These are phyloP conservation scores for Acropternis orthonyx DNA, from an alignment of 2,797 vertebrate species.

Conservation along the genomic window DNA sequence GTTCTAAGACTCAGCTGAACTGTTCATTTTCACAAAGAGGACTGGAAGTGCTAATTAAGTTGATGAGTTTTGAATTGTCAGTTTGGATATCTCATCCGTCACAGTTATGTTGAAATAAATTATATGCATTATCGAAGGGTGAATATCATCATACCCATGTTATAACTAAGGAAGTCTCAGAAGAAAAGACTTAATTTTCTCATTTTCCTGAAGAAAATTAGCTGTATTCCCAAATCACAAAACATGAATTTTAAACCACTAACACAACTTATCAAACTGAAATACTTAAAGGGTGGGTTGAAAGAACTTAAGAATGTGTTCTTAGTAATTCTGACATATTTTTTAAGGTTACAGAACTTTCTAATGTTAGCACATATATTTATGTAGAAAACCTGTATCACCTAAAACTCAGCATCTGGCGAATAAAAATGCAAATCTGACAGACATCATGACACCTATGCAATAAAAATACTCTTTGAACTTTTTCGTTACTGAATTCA, in stretches of 20 bases:
- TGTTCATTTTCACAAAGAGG: background rate
- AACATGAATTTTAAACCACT: slow-evolving; percentile 56
- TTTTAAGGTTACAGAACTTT: background rate
- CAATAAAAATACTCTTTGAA: background rate
- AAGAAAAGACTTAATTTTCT: slow-evolving; percentile 61
- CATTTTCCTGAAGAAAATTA: slow-evolving; percentile 63
- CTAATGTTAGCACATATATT: background rate
- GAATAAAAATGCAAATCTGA: background rate
- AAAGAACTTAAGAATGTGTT: background rate
- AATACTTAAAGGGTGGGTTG: background rate
- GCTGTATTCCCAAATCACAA: slow-evolving; percentile 42
- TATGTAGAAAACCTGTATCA: background rate
- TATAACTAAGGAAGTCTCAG: slow-evolving; percentile 41
- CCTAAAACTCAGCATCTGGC: background rate
- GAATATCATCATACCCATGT: slow-evolving; percentile 2
- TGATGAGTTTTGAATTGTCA: background rate
- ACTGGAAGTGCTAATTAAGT: slow-evolving; percentile 32
- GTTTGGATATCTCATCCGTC: slow-evolving; percentile 4
- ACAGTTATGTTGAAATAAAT: slow-evolving; percentile 45
- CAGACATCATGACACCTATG: background rate
- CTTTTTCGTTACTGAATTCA: background rate
- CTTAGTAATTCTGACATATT: background rate
- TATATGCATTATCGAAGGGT: slow-evolving; percentile 31
- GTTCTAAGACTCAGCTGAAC: background rate
- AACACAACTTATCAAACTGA: slow-evolving; percentile 20